Percentiles rank a stretch among this genome's conserved stretches.
phyloP scores from a whole-genome alignment of 2,797 vertebrate genomes.

The Columba guinea region DNA sequence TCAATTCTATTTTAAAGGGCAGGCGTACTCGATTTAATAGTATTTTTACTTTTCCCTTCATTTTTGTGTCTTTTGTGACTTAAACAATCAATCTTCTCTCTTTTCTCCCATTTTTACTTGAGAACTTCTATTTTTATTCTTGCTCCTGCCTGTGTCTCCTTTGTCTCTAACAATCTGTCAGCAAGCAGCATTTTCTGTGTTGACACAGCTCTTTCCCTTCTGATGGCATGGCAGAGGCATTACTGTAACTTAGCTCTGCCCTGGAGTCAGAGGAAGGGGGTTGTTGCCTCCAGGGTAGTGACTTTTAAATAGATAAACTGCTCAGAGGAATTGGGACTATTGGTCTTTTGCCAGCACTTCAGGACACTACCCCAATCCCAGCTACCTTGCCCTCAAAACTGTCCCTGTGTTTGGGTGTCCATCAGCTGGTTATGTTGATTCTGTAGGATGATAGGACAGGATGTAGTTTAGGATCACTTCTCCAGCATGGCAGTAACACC shows the following conservation, averaged over 20 bases:
- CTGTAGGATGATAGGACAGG: not conserved
- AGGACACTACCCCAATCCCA: not conserved
- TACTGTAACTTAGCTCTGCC: not conserved
- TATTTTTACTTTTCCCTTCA: constrained; percentile 24
- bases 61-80: constrained; percentile 43
- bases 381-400: not conserved
- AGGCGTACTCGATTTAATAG: not conserved
- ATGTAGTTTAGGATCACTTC: not conserved
- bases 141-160: not conserved
- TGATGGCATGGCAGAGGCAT: not conserved
- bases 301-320: not conserved
- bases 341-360: not conserved
- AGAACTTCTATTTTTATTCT: constrained; percentile 27
- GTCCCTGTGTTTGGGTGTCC: rapidly evolving
- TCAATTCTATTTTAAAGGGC: constrained; percentile 13
- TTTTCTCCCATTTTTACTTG: constrained; percentile 25
- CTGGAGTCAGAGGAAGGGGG: not conserved
- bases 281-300: not conserved
- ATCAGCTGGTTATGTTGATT: not conserved
- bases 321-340: not conserved
- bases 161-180: constrained; percentile 20
- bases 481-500: not conserved
- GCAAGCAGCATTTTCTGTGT: not conserved
- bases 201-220: constrained; percentile 28
- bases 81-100: constrained; percentile 39